Percentiles rank a stretch among this genome's conserved stretches.
Evolutionary conservation across 1,140 invertebrate genomes (phyloP).

Genomic region (Adelges cooleyi): DNA sequence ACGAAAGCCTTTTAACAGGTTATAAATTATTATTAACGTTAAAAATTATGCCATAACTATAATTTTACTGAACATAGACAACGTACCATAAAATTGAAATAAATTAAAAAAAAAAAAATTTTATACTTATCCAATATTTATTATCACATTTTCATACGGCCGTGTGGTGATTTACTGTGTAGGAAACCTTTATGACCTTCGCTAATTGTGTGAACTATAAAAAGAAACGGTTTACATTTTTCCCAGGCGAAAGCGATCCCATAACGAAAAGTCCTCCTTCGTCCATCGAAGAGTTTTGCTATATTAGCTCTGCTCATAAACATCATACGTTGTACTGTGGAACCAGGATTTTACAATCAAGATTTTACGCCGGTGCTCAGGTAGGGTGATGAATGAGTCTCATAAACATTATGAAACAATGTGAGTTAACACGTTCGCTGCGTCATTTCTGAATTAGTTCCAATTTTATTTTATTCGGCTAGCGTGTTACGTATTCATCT

Average conservation of each 20-base stretch:
- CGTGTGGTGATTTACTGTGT: not conserved
- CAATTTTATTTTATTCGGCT: too few relatives aligned
- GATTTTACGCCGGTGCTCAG: slow-evolving; percentile 69
- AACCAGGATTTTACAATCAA: slow-evolving; percentile 87
- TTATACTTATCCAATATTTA: not conserved
- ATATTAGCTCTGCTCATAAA: slow-evolving; percentile 51
- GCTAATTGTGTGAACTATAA: too few relatives aligned
- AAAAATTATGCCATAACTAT: not conserved
- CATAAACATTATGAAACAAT: too few relatives aligned
- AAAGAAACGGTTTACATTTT: slow-evolving; percentile 1
- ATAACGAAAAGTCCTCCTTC: slow-evolving; percentile 65
- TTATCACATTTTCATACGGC: too few relatives aligned
- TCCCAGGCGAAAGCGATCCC: slow-evolving; percentile 64
- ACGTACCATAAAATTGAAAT: slow-evolving; percentile 1
- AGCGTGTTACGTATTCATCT: too few relatives aligned
- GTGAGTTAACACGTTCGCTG: too few relatives aligned
- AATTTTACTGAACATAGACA: not conserved
- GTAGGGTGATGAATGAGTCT: slow-evolving; percentile 40
- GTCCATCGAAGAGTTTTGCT: slow-evolving; percentile 36
- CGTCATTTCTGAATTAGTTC: too few relatives aligned
- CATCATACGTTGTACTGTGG: slow-evolving; percentile 82
- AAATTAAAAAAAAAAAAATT: not conserved
- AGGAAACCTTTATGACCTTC: not conserved
- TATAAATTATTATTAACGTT: not conserved
- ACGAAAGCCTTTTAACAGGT: slow-evolving; percentile 83